Evolutionary conservation across 2,888 invertebrate species (phyloP).

Genomic region (Caenorhabditis wallacei): DNA sequence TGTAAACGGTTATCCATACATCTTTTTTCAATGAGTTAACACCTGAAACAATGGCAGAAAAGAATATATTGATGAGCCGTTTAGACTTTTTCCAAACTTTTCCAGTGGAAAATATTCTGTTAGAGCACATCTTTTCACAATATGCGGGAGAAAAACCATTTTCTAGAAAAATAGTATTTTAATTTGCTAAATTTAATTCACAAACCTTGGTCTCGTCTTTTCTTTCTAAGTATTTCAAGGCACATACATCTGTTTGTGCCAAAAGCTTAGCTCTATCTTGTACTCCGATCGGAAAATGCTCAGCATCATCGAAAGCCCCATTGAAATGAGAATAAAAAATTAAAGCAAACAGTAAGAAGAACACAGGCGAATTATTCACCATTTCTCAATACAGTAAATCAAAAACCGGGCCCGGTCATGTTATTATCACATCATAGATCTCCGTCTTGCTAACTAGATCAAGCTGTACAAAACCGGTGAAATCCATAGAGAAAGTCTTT

Average conservation of each 20-base stretch:
- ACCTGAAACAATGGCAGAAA: conserved; percentile 43
- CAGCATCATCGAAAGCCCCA: conserved; percentile 22
- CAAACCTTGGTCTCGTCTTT: neutral
- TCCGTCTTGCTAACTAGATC: conserved; percentile 13
- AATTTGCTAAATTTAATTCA: neutral
- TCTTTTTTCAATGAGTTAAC: too few relatives aligned
- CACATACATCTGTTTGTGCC: conserved; percentile 29
- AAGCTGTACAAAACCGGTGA: neutral
- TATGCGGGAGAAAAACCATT: neutral
- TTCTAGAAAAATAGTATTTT: neutral
- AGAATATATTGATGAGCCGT: conserved; percentile 8
- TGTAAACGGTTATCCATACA: neutral
- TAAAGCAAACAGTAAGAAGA: conserved; percentile 36
- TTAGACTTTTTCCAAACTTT: conserved; percentile 1
- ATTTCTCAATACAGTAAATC: too few relatives aligned
- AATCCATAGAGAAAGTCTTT: too few relatives aligned
- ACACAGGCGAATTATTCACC: conserved; percentile 35
- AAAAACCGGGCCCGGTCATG: too few relatives aligned
- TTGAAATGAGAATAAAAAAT: conserved; percentile 48
- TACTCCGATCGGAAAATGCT: conserved; percentile 27
- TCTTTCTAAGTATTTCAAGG: conserved; percentile 10
- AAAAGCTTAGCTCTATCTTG: conserved; percentile 19
- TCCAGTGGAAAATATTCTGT: conserved; percentile 33
- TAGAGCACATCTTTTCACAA: conserved; percentile 36
- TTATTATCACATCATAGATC: neutral